Evolutionary conservation across 2,797 vertebrate genomes (phyloP), one percentile per base, ranked within the genome.

Genomic region (Hirundo rustica): DNA sequence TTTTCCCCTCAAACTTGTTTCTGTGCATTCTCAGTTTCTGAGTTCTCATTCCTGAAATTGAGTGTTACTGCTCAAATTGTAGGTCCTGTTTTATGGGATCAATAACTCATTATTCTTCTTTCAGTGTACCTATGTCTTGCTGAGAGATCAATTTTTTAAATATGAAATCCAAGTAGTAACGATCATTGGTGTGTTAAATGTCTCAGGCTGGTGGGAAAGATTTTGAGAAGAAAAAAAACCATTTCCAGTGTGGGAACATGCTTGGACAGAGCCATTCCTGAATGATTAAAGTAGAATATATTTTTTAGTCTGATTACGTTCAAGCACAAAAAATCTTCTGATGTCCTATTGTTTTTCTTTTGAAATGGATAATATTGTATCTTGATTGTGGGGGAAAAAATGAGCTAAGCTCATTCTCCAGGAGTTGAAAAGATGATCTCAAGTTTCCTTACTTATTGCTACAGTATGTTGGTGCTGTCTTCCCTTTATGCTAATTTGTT

Each of bases 21-120:
- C 55, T 74, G 12, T 61, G 29, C 10, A 16, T 23, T 72, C 9
- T 58, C 29, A 66, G 7, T 60, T 80, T 85, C 53, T 51, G 42
- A 66, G 32, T 38, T 62, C 5, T 66, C 2, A 9, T 7, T 85
- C 10, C 4, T 10, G 10, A 55, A 71, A 70, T 91, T 75, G 73
- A 62, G 9, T 61, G 38, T 67, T 88, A 71, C 48, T 42, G 32
- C 38, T 76, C 13, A 76, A 81, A 62, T 88, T 29, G 50, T 82
- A 90, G 38, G 20, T 89, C 20, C 44, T 77, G 13, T 53, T 87
- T 58, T 32, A 67, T 50, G 19, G 36, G 88, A 95, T 96, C 85
- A 77, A 94, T 96, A 94, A 86, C 36, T 74, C n/a, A 65, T 95
- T 91, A 58, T 70, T 92, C 48, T 81, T 94, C 61, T 13, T 93